phyloP scores from a whole-genome alignment of 2,113 vertebrate genomes.

The Aspidoscelis tigris region DNA sequence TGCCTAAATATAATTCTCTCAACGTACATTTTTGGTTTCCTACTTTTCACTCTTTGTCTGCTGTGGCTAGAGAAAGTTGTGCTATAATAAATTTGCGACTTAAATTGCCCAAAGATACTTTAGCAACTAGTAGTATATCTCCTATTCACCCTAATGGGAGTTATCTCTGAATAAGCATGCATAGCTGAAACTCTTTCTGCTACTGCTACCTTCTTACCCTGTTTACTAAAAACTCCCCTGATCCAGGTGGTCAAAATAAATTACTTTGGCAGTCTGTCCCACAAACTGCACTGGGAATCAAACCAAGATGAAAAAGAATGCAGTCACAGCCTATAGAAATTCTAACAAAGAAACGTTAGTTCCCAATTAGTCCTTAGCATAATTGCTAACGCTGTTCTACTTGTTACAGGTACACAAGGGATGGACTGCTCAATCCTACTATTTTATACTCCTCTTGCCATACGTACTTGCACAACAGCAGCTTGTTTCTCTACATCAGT shows the following conservation, averaged over 20 bases:
- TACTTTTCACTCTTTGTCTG: not conserved
- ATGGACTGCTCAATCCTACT: constrained; percentile 42
- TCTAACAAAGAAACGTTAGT: constrained; percentile 14
- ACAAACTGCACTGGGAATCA: constrained; percentile 29
- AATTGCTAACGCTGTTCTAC: constrained; percentile 55
- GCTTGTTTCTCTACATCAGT: constrained; percentile 29
- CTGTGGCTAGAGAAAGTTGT: not conserved
- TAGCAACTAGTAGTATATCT: not conserved
- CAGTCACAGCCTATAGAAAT: constrained; percentile 17
- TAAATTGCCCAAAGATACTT: not conserved
- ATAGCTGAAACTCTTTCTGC: not conserved
- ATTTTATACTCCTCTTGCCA: constrained; percentile 32
- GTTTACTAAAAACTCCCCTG: constrained; percentile 29
- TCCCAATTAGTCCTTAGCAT: constrained; percentile 32
- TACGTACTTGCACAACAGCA: not conserved
- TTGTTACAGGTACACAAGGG: constrained; percentile 44
- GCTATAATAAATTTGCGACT: not conserved
- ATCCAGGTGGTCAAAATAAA: constrained; percentile 38
- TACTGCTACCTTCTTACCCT: not conserved
- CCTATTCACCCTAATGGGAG: not conserved
- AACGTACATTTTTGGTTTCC: not conserved
- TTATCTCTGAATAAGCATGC: constrained; percentile 5
- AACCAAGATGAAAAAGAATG: constrained; percentile 26
- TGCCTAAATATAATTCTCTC: not conserved
- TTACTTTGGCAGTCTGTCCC: constrained; percentile 31